A percentile compares a stretch with the other conserved stretches of the same genome.
Conservation (phyloP, 2,797 vertebrate species). For the Meda fulgida region DNA sequence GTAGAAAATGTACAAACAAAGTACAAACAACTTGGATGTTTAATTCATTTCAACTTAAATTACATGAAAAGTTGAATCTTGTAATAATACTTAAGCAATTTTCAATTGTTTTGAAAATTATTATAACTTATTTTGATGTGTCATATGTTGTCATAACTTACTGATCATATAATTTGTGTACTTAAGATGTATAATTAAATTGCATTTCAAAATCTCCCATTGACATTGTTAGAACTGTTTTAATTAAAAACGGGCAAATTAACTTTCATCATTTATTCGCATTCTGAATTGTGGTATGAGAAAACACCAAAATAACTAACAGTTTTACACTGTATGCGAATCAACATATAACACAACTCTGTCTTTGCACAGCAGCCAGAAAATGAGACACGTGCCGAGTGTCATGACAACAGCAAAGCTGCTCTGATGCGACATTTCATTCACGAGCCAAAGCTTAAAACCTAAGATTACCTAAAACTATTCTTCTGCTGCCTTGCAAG, state of each 20-base stretch:
- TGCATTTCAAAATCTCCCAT: not conserved
- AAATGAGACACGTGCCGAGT: not conserved
- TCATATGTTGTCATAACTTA: too few species aligned
- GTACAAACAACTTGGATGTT: too few species aligned
- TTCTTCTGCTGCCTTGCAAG: constrained; percentile 21
- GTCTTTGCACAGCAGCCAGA: constrained; percentile 18
- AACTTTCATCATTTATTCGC: not conserved
- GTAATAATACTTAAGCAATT: too few species aligned
- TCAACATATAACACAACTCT: not conserved
- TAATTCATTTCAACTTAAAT: too few species aligned
- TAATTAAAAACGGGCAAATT: not conserved
- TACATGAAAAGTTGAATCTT: too few species aligned
- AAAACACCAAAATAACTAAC: constrained; percentile 1
- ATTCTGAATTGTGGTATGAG: too few species aligned
- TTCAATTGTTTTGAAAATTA: too few species aligned
- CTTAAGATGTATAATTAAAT: not conserved
- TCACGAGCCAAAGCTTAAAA: constrained; percentile 26
- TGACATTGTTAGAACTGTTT: not conserved
- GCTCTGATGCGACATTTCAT: constrained; percentile 28
- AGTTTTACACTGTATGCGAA: not conserved
- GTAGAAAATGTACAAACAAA: too few species aligned
- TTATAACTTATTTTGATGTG: too few species aligned
- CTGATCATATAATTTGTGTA: too few species aligned
- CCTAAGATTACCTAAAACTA: constrained; percentile 28
- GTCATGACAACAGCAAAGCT: constrained; percentile 24